These are phyloP conservation scores for Ploceus nigricollis DNA, from an alignment of 2,113 vertebrate genomes.

Conservation along the genomic window DNA sequence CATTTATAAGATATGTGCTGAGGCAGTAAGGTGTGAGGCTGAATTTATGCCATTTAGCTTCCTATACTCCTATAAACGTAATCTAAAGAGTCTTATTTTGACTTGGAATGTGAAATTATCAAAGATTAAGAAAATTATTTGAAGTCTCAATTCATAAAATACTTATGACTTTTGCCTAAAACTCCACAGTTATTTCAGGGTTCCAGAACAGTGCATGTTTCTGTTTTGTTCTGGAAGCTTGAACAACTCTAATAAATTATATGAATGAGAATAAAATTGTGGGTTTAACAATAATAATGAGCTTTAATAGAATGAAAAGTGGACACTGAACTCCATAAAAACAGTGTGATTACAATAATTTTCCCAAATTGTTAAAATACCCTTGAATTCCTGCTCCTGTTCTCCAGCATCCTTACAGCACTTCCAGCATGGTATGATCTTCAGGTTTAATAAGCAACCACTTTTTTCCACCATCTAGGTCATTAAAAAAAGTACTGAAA, in stretches of 20 bases:
- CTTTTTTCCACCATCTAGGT: neutral
- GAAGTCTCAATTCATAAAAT: neutral
- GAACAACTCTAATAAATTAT: neutral
- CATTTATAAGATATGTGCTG: neutral
- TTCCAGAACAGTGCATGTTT: neutral
- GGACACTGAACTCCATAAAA: neutral
- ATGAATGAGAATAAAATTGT: neutral
- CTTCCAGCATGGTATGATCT: neutral
- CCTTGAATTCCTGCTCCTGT: neutral
- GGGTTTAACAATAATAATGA: neutral
- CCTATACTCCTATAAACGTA: neutral
- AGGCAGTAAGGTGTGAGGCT: neutral
- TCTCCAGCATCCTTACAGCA: neutral
- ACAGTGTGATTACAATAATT: fast-evolving
- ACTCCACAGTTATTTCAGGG: neutral
- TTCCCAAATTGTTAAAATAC: neutral
- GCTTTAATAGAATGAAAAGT: neutral
- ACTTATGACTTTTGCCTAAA: neutral
- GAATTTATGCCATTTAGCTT: neutral
- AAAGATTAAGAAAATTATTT: neutral
- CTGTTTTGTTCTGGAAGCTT: neutral
- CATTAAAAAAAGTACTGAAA: neutral
- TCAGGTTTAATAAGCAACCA: neutral
- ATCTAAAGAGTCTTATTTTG: neutral
- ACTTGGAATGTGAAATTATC: neutral